Conservation (phyloP, 2,797 vertebrate genomes). For the Aphelocoma californica region DNA sequence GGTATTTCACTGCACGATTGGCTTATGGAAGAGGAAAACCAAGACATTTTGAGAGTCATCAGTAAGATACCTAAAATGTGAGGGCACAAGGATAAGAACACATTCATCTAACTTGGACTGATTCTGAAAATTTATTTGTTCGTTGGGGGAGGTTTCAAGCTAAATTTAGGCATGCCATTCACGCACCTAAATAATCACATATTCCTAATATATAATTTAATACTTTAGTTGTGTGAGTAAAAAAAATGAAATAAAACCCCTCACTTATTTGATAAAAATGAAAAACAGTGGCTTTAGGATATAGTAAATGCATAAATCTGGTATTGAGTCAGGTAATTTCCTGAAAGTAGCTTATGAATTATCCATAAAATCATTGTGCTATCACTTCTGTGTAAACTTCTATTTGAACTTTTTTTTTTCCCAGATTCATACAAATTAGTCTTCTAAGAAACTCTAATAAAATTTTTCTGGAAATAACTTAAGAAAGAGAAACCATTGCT, state of each 20-base stretch:
- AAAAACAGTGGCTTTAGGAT: neutral
- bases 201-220: neutral
- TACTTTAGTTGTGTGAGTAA: neutral
- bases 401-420: neutral
- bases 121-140: neutral
- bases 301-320: neutral
- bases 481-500: neutral
- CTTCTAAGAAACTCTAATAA: neutral
- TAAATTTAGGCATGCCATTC: neutral
- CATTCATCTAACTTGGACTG: too few relatives aligned
- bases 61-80: neutral
- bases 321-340: accelerated
- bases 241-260: neutral
- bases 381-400: neutral
- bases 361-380: neutral
- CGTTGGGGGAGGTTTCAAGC: neutral
- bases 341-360: neutral
- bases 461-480: neutral
- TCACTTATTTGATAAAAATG: neutral
- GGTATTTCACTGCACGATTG: neutral
- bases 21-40: neutral
- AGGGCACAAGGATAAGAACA: accelerated
- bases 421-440: neutral
- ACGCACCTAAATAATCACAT: neutral
- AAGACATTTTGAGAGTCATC: neutral